Evolutionary conservation across 2,888 invertebrate species (phyloP).

Genomic region (Dryobota labecula): DNA sequence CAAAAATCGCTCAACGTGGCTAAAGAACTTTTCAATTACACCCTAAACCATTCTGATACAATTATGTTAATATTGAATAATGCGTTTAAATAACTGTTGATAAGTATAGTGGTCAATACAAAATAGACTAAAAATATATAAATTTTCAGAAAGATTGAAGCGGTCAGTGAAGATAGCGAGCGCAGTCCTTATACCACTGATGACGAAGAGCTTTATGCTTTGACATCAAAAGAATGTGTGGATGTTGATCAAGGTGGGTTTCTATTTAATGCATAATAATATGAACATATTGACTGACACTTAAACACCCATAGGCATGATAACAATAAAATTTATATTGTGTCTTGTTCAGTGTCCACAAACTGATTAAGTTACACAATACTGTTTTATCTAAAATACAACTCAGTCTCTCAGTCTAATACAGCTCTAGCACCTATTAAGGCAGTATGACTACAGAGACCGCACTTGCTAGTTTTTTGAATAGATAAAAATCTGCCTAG

Average conservation of each 20-base stretch:
- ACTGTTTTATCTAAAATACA: background rate
- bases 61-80: background rate
- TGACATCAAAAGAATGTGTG: conserved; percentile 2
- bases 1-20: too few species aligned
- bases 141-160: conserved; percentile 74
- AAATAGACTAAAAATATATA: background rate
- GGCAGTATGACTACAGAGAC: too few species aligned
- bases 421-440: background rate
- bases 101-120: background rate
- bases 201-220: conserved; percentile 68
- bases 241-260: conserved; percentile 34
- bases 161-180: conserved; percentile 62
- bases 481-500: too few species aligned
- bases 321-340: too few species aligned
- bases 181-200: conserved; percentile 57
- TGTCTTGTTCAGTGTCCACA: too few species aligned
- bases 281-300: background rate
- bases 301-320: too few species aligned
- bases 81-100: background rate
- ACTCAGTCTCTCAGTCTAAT: too few species aligned
- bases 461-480: too few species aligned
- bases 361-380: background rate
- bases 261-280: background rate
- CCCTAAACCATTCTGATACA: background rate
- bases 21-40: too few species aligned